Percentiles rank a stretch among this genome's conserved stretches.
phyloP scores from a whole-genome alignment of 2,797 vertebrate species.

The Pipistrellus nathusii region DNA sequence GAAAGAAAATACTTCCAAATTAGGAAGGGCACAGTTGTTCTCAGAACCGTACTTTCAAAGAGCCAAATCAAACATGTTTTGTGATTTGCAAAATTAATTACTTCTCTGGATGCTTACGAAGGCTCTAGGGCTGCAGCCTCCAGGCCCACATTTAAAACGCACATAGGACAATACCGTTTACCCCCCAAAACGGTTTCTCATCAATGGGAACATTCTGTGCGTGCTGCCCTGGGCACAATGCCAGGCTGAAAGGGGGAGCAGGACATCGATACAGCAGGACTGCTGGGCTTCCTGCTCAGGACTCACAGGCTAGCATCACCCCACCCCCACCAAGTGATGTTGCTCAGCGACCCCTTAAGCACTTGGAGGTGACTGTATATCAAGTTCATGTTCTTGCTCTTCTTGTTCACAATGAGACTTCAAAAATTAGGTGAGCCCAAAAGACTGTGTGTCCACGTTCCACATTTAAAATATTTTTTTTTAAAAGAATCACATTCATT shows the following conservation, averaged over 20 bases:
- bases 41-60: slow-evolving; percentile 17
- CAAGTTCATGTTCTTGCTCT: neutral
- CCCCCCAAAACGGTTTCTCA: neutral
- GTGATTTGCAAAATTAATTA: slow-evolving; percentile 56
- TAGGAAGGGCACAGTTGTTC: slow-evolving; percentile 63
- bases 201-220: slow-evolving; percentile 26
- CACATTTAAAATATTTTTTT: neutral
- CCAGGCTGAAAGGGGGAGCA: neutral
- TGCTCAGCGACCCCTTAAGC: neutral
- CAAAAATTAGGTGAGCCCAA: neutral
- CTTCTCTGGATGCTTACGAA: slow-evolving; percentile 15
- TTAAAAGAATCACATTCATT: neutral
- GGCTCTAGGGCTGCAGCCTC: neutral
- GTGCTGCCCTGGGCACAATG: neutral
- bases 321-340: neutral
- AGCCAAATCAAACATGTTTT: slow-evolving; percentile 8
- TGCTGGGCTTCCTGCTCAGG: neutral
- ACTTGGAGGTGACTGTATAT: neutral
- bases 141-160: slow-evolving; percentile 12
- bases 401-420: neutral
- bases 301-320: accelerated
- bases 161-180: neutral
- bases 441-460: neutral
- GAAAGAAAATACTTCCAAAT: slow-evolving; percentile 80
- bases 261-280: neutral